phyloP scores from a whole-genome alignment of 2,888 invertebrate genomes.

The Drosophila aldrichi region DNA sequence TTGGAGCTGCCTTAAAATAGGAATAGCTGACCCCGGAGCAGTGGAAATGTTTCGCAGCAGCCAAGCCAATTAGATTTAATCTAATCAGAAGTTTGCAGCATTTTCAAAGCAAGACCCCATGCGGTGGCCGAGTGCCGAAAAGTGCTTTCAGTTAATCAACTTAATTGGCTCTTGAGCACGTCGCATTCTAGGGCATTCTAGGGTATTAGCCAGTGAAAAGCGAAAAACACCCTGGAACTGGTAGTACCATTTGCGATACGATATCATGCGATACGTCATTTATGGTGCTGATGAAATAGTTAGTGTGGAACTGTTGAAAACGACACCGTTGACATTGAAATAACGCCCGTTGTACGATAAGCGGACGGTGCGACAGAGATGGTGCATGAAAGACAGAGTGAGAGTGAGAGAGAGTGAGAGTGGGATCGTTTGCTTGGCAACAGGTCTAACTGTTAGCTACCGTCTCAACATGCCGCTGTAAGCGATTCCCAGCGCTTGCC shows the following conservation, averaged over 20 bases:
- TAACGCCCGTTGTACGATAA: slow-evolving; percentile 45
- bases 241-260: slow-evolving; percentile 24
- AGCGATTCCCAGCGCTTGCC: slow-evolving; percentile 7
- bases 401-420: slow-evolving; percentile 2
- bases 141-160: slow-evolving; percentile 3
- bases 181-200: not conserved
- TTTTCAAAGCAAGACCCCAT: slow-evolving; percentile 19
- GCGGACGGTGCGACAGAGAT: slow-evolving; percentile 29
- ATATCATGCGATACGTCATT: slow-evolving; percentile 68
- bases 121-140: slow-evolving; percentile 13
- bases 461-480: slow-evolving; percentile 11
- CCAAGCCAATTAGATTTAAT: slow-evolving; percentile 23
- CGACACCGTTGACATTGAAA: slow-evolving; percentile 77
- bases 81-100: slow-evolving; percentile 39
- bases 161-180: slow-evolving; percentile 26
- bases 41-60: slow-evolving; percentile 1
- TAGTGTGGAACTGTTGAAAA: slow-evolving; percentile 39
- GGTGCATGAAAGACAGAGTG: not conserved
- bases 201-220: not conserved
- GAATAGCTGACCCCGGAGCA: not conserved
- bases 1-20: not conserved
- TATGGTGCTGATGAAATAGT: slow-evolving; percentile 63
- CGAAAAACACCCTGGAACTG: slow-evolving; percentile 1
- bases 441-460: slow-evolving; percentile 26
- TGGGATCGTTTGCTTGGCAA: slow-evolving; percentile 58